Conservation (phyloP, 2,113 vertebrate species). For the Nycticryphes semicollaris region DNA sequence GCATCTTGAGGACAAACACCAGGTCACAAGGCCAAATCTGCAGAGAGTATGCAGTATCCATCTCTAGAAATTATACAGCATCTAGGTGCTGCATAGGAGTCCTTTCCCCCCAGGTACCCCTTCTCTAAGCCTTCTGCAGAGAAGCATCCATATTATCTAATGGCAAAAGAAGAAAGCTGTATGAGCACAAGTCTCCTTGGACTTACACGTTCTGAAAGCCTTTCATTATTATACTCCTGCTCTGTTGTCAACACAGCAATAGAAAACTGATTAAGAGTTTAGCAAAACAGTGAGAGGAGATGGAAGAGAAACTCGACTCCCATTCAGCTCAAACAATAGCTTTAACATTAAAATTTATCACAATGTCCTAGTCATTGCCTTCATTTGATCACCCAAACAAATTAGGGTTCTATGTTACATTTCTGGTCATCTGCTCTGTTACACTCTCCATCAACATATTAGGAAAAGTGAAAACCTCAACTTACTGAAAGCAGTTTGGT, state of each 20-base stretch:
- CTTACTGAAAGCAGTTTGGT: constrained; percentile 93
- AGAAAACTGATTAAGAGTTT: background rate
- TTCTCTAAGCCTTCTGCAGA: background rate
- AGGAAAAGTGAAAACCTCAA: constrained; percentile 5
- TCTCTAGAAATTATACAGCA: background rate
- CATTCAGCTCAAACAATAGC: background rate
- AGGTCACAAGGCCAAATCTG: background rate
- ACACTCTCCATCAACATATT: background rate
- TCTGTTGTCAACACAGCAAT: background rate
- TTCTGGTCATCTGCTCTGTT: background rate
- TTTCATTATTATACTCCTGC: background rate
- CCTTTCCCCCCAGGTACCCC: background rate
- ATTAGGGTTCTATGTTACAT: background rate
- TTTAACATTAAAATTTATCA: background rate
- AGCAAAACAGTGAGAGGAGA: background rate
- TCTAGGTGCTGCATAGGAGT: background rate
- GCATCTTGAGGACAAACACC: background rate
- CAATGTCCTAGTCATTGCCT: background rate
- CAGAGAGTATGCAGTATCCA: background rate
- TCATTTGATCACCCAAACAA: background rate
- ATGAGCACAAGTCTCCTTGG: background rate
- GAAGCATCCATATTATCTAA: background rate
- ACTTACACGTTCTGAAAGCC: background rate
- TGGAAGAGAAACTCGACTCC: background rate
- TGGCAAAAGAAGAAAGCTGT: background rate